phyloP scores from a whole-genome alignment of 1,140 invertebrate species.

The Notospermus geniculatus region DNA sequence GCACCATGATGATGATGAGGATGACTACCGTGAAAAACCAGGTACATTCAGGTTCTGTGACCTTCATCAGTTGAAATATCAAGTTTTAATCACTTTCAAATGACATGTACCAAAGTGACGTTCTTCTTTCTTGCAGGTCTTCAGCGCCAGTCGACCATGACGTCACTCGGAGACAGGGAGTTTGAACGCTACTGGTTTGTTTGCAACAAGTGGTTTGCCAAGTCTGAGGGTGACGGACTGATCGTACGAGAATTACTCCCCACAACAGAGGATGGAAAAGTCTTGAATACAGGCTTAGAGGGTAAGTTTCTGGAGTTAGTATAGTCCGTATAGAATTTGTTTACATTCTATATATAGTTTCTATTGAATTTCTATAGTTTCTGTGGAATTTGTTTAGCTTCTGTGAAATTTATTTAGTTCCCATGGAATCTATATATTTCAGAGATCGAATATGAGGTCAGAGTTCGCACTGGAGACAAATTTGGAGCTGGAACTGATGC shows the following conservation, averaged over 20 bases:
- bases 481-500: constrained; percentile 52
- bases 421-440: no score
- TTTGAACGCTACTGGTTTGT: constrained; percentile 55
- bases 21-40: constrained; percentile 5
- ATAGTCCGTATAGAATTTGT: no score
- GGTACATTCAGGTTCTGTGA: no score
- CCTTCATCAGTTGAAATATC: no score
- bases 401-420: no score
- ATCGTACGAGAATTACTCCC: constrained; percentile 53
- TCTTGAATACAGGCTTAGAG: constrained; percentile 43
- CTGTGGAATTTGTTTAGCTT: no score
- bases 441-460: constrained; percentile 52
- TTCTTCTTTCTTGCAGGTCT: constrained; percentile 8
- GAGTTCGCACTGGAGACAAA: constrained; percentile 48
- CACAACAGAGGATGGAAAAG: constrained; percentile 46
- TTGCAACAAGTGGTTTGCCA: constrained; percentile 51
- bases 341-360: no score
- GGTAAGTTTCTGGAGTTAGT: constrained; percentile 41
- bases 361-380: no score
- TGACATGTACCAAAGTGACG: no score
- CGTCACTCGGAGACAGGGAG: constrained; percentile 21
- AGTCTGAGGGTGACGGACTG: constrained; percentile 46
- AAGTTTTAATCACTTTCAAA: no score
- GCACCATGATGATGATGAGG: constrained; percentile 23
- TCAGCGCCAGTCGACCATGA: constrained; percentile 16